These are phyloP conservation scores for Ptiloglossa arizonensis DNA, from an alignment of 1,140 invertebrate species.

Conservation along the genomic window DNA sequence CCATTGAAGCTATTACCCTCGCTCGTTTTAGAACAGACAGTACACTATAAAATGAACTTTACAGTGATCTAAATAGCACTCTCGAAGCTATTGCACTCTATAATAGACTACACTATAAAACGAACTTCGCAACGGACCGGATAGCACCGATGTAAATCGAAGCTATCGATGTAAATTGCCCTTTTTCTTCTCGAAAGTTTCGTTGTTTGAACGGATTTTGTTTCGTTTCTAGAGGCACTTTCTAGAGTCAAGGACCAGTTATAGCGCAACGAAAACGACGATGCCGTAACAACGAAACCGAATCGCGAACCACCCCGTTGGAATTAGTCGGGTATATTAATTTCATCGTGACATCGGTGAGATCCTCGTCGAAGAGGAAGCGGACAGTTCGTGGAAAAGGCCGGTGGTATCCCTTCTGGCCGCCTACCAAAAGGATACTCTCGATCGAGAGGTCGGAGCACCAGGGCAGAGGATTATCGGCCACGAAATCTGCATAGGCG, in stretches of 20 bases:
- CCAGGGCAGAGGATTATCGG: slow-evolving; percentile 73
- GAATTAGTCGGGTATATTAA: slow-evolving; percentile 29
- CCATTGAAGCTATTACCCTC: no score
- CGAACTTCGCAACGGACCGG: no score
- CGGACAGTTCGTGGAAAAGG: slow-evolving; percentile 36
- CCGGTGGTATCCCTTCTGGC: background rate
- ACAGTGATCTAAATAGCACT: no score
- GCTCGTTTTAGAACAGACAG: no score
- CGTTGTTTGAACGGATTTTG: no score
- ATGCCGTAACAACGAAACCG: slow-evolving; percentile 9
- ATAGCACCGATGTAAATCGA: no score
- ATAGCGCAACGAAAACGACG: background rate
- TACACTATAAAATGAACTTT: no score
- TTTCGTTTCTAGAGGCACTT: no score
- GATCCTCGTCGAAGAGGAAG: slow-evolving; percentile 32
- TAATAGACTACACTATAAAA: no score
- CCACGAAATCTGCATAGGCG: slow-evolving; percentile 77
- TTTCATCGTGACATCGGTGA: slow-evolving; percentile 28
- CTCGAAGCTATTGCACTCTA: no score
- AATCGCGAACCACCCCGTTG: background rate
- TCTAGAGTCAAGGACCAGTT: background rate
- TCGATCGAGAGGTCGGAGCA: slow-evolving; percentile 65
- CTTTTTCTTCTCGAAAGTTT: no score
- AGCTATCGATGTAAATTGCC: no score
- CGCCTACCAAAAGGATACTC: slow-evolving; percentile 48